Evolutionary conservation across 2,888 invertebrate genomes (phyloP), one percentile per base, ranked within the genome.

Genomic region (Nephrotoma flavescens): DNA sequence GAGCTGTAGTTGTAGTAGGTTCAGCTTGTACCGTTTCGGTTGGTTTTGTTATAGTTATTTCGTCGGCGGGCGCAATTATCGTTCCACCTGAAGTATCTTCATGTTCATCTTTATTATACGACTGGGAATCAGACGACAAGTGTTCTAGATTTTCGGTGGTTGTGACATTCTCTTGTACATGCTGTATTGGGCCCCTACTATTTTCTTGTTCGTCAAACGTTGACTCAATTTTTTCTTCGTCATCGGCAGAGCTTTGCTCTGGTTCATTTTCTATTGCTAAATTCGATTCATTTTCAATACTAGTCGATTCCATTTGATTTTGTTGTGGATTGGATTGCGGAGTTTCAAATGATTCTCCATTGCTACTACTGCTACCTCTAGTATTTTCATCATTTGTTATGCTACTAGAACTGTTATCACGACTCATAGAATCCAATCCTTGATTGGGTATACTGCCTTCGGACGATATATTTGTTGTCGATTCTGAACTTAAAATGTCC

Each of bases 1-100:
- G 88, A 88, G 88, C 71, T 9, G 11, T 83, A 89, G 90, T 91
- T 90, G 90, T 92, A 92, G 91, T 88, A 92, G 91, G 89, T 92
- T 91, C 89, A 92, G 89, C 85, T 89, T 89, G 85, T 90, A 89
- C 86, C 87, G 86, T 85, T 88, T 88, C 84, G 88, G 88, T 86
- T 88, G 88, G 12, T 87, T 87, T 47, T 88, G 88, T 90, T 7
- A 71, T 71, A 31, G 9, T 11, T 31, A 71, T 31, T 71, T 71
- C 71, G 6, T 71, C 71, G 9, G 3, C 31, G 31, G 7, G 31
- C n/a, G 71, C 9, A 71, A 71, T 71, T 71, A 31, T 71, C 11
- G 71, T 11, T 11, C 7, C 71, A 71, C 6, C 31, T 9, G 31
- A 71, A 7, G 31, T 2, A 9, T 71, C 71, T 71, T 71, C 71